Conservation (phyloP, 2,797 vertebrate species). For the Cephalopachus bancanus region DNA sequence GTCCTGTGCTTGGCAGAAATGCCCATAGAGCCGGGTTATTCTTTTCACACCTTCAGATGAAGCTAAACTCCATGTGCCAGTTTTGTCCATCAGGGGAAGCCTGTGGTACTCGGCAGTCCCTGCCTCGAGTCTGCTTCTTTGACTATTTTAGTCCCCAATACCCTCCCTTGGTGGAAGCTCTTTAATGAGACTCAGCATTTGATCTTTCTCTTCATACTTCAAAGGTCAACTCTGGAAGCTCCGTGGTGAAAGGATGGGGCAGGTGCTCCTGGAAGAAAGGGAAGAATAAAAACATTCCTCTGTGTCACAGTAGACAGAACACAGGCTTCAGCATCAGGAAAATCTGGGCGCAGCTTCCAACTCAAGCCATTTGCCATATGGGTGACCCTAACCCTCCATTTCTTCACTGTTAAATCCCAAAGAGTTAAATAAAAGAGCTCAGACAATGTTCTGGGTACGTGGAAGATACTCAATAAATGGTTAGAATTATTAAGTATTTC, state of each 20-base stretch:
- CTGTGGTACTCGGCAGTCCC: neutral
- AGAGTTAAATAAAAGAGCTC: neutral
- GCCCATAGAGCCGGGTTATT: neutral
- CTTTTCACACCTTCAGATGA: neutral
- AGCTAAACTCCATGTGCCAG: neutral
- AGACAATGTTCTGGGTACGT: neutral
- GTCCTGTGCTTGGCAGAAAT: neutral
- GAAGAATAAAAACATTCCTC: neutral
- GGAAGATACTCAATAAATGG: neutral
- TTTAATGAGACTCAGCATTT: too few species aligned
- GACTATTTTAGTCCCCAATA: neutral
- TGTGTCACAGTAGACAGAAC: accelerated
- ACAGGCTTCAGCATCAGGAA: neutral
- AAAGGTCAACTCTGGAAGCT: neutral
- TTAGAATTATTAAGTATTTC: neutral
- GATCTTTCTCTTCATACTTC: neutral
- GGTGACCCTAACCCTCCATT: neutral
- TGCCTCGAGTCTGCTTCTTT: neutral
- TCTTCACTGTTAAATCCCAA: neutral
- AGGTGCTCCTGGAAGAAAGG: neutral
- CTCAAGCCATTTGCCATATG: neutral
- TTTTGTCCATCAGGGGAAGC: neutral
- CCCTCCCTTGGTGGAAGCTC: neutral
- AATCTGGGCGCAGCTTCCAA: neutral
- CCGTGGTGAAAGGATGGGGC: neutral